Conservation (phyloP, 2,797 vertebrate genomes). For the Anolis apletophallus region DNA sequence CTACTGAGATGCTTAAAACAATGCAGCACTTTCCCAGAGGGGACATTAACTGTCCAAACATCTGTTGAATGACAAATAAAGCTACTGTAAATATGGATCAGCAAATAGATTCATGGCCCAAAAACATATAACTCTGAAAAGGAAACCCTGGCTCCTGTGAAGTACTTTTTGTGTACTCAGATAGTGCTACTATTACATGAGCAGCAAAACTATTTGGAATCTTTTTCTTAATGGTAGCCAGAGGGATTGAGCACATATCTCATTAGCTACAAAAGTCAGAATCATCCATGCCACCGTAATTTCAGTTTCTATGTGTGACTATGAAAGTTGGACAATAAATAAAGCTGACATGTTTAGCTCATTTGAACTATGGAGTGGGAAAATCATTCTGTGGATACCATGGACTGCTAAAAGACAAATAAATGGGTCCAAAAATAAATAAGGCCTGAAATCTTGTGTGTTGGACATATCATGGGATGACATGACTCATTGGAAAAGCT, state of each 20-base stretch:
- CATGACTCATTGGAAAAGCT: too few species aligned
- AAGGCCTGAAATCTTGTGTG: too few species aligned
- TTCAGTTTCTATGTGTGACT: too few species aligned
- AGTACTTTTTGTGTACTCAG: constrained; percentile 37
- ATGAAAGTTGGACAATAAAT: too few species aligned
- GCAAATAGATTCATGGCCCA: constrained; percentile 55
- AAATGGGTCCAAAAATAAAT: too few species aligned
- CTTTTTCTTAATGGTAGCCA: not conserved
- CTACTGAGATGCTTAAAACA: constrained; percentile 69
- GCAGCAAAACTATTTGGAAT: not conserved
- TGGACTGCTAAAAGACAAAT: too few species aligned
- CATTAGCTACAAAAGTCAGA: too few species aligned
- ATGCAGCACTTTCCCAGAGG: constrained; percentile 65
- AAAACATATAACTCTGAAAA: constrained; percentile 48
- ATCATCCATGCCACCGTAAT: too few species aligned
- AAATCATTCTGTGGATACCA: too few species aligned
- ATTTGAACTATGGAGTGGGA: not conserved
- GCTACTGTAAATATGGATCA: constrained; percentile 70
- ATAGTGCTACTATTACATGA: constrained; percentile 13
- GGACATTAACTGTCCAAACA: constrained; percentile 70
- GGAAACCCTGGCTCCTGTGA: constrained; percentile 37
- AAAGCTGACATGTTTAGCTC: too few species aligned
- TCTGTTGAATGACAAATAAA: constrained; percentile 69
- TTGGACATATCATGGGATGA: too few species aligned
- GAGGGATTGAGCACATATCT: not conserved